Evolutionary conservation across 2,113 vertebrate genomes (phyloP), one percentile per base, ranked within the genome.

Genomic region (Sciurus niger): DNA sequence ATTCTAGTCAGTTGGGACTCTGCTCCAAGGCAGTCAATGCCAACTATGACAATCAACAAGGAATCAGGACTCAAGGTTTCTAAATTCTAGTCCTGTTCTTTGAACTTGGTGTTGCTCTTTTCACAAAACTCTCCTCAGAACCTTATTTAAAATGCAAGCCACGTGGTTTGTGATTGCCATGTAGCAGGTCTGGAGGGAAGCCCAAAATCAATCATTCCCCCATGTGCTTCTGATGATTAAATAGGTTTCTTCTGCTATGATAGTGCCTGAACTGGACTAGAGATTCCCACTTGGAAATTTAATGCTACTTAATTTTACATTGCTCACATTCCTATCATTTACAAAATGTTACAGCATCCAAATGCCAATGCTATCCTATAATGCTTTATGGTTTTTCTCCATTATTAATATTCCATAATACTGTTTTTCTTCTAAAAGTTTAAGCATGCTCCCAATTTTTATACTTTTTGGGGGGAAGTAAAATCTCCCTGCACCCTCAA

Each of bases 221-320:
- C 20, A 43, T 8, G 3, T 46, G 72, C 79, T 77, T 91, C 73
- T 93, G 60, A 82, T 55, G 40, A 90, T 90, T 92, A 90, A 68
- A 17, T 90, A 46, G 51, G 58, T 48, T 58, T 40, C 82, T 11
- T 46, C 58, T 63, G 63, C 73, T 85, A 51, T 28, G 8, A 79
- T 9, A 77, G 48, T 22, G 6, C 46, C 74, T 80, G 17, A 78
- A 80, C 24, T 77, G 74, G 63, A 78, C 48, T 84, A 13, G 25
- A 89, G 9, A 87, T n/a, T 55, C 46, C 63, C 74, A 86, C 14
- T 68, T 89, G 65, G 48, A 87, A 90, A 92, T 83, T 70, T 53
- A 94, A 92, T 68, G 16, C 32, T 73, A 43, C 43, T 63, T 86
- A 89, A 84, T 88, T 96, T 90, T 84, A 91, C 8, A n/a, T 55